Evolutionary conservation across 2,113 vertebrate genomes (phyloP).

Genomic region (Zosterops hypoxanthus): DNA sequence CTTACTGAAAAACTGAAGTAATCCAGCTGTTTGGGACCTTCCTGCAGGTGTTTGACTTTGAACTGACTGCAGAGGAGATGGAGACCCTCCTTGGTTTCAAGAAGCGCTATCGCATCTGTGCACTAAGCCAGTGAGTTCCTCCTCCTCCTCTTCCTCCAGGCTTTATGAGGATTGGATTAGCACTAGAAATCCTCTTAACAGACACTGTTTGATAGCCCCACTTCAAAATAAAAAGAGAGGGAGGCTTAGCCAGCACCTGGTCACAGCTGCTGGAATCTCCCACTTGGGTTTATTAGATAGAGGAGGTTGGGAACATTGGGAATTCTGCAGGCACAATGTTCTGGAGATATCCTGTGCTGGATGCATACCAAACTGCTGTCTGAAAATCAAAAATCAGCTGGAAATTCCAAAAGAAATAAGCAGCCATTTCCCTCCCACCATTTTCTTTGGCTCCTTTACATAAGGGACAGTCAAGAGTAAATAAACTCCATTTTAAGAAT

Average conservation of each 20-base stretch:
- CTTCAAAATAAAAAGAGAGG: background rate
- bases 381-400: background rate
- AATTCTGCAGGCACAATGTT: background rate
- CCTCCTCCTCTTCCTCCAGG: background rate
- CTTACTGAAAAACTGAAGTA: background rate
- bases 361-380: background rate
- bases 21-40: background rate
- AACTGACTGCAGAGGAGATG: slow-evolving; percentile 75
- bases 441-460: slow-evolving; percentile 12
- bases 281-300: background rate
- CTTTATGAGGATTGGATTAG: background rate
- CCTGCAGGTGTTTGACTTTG: slow-evolving; percentile 81
- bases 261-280: background rate
- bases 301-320: background rate
- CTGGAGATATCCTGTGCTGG: background rate
- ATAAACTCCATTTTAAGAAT: slow-evolving; percentile 21
- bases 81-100: slow-evolving; percentile 75
- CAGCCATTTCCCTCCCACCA: fast-evolving
- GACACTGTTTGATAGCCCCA: background rate
- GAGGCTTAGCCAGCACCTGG: background rate
- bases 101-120: slow-evolving; percentile 72
- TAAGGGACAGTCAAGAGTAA: background rate
- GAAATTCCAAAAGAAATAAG: background rate
- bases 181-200: background rate
- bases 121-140: slow-evolving; percentile 68